phyloP scores from a whole-genome alignment of 1,140 invertebrate species.

The Drosophila arawakana region DNA sequence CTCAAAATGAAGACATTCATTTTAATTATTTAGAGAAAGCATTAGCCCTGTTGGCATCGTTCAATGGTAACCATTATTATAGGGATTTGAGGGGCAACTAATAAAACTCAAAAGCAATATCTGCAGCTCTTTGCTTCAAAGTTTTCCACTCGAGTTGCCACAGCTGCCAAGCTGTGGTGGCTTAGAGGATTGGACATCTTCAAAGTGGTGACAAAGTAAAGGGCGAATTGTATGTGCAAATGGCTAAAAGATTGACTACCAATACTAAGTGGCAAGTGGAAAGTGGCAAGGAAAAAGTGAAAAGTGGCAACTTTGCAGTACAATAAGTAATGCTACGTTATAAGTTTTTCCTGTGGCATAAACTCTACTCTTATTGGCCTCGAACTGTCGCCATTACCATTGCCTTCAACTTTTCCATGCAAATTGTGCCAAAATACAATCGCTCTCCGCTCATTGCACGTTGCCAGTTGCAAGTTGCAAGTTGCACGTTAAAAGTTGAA shows the following conservation, averaged over 20 bases:
- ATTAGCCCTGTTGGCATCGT: slow-evolving; percentile 46
- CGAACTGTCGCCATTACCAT: slow-evolving; percentile 24
- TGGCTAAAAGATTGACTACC: slow-evolving; percentile 43
- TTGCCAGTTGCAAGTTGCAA: slow-evolving; percentile 12
- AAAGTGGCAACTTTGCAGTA: slow-evolving; percentile 14
- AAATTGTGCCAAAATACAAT: slow-evolving; percentile 26
- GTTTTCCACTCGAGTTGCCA: slow-evolving; percentile 54
- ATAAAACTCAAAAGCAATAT: slow-evolving; percentile 51
- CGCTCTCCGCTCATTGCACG: slow-evolving; percentile 12
- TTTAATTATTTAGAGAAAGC: slow-evolving; percentile 74
- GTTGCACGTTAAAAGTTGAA: slow-evolving; percentile 12
- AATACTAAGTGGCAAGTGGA: slow-evolving; percentile 26
- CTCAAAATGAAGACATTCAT: slow-evolving; percentile 66
- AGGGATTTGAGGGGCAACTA: slow-evolving; percentile 29
- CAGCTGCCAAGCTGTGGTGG: slow-evolving; percentile 49
- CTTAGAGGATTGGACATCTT: slow-evolving; percentile 11
- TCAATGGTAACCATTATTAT: slow-evolving; percentile 32
- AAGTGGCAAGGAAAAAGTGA: slow-evolving; percentile 1
- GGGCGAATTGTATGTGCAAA: slow-evolving; percentile 75
- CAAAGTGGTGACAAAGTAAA: slow-evolving; percentile 59
- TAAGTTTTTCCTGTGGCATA: slow-evolving; percentile 56
- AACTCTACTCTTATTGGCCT: slow-evolving; percentile 27
- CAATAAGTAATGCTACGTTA: slow-evolving; percentile 74
- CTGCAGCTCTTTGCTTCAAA: slow-evolving; percentile 47
- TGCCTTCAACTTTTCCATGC: slow-evolving; percentile 39